These are phyloP conservation scores for Ochlodes sylvanus DNA, from an alignment of 2,888 invertebrate species.

Conservation along the genomic window DNA sequence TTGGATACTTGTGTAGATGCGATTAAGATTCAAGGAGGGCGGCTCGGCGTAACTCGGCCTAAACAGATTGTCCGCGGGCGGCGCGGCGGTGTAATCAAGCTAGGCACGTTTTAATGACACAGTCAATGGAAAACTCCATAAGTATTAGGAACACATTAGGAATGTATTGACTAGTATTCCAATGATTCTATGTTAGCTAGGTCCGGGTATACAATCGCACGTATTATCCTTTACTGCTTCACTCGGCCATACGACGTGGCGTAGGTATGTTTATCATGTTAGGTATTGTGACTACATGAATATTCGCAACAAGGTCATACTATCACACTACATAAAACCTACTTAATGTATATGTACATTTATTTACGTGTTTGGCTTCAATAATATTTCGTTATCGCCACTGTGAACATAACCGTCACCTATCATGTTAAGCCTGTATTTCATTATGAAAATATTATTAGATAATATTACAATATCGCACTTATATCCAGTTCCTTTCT, in stretches of 20 bases:
- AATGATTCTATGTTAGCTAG: neutral
- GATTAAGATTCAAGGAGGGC: slow-evolving; percentile 59
- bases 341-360: neutral
- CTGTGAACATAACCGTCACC: too few species aligned
- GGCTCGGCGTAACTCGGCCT: neutral
- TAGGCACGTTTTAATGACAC: slow-evolving; percentile 21
- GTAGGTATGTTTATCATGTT: too few species aligned
- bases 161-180: slow-evolving; percentile 26
- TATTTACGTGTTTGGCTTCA: neutral
- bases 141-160: slow-evolving; percentile 1
- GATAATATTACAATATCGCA: too few species aligned
- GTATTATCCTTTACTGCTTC: neutral
- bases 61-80: too few species aligned
- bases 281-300: too few species aligned
- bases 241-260: too few species aligned
- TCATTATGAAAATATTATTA: too few species aligned
- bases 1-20: slow-evolving; percentile 61
- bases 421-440: too few species aligned
- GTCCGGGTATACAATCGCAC: slow-evolving; percentile 15
- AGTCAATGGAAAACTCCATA: slow-evolving; percentile 3
- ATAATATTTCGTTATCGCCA: too few species aligned
- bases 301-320: too few species aligned
- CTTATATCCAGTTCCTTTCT: too few species aligned
- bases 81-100: neutral
- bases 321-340: too few species aligned